Conservation (phyloP, 1,140 invertebrate species). For the Chrysomallon squamiferum region DNA sequence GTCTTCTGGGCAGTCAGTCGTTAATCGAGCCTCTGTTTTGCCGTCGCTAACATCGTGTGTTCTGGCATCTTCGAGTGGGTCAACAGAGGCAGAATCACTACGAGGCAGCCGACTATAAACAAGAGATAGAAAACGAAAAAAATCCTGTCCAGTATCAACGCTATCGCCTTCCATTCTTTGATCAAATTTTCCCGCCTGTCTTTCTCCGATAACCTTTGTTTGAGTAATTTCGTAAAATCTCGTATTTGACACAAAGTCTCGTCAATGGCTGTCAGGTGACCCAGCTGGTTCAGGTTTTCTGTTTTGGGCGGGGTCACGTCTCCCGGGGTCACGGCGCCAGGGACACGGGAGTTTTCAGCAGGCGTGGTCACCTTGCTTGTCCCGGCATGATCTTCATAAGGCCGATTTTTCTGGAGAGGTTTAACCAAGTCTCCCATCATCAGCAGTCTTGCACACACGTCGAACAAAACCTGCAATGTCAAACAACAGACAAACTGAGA, state of each 20-base stretch:
- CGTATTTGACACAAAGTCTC: constrained; percentile 56
- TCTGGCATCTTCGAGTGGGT: constrained; percentile 4
- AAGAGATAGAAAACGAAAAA: constrained; percentile 62
- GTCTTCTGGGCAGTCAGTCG: too few relatives aligned
- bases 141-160: constrained; percentile 61
- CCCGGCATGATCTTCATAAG: constrained; percentile 28
- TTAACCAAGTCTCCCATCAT: constrained; percentile 53
- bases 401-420: constrained; percentile 28
- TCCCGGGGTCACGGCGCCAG: constrained; percentile 6
- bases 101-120: constrained; percentile 56
- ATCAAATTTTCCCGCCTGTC: constrained; percentile 55
- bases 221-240: constrained; percentile 49
- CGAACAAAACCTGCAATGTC: constrained; percentile 47
- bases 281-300: constrained; percentile 23
- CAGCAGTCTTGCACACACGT: constrained; percentile 48
- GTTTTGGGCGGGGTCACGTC: not conserved
- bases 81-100: constrained; percentile 53
- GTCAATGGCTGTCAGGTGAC: constrained; percentile 49
- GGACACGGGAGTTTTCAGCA: constrained; percentile 11
- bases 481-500: too few relatives aligned
- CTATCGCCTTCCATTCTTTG: constrained; percentile 63
- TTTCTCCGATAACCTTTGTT: constrained; percentile 52
- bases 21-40: too few relatives aligned
- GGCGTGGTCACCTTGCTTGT: constrained; percentile 34
- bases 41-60: not conserved